These are phyloP conservation scores for Bicyclus anynana DNA, from an alignment of 1,140 invertebrate genomes.

Conservation along the genomic window DNA sequence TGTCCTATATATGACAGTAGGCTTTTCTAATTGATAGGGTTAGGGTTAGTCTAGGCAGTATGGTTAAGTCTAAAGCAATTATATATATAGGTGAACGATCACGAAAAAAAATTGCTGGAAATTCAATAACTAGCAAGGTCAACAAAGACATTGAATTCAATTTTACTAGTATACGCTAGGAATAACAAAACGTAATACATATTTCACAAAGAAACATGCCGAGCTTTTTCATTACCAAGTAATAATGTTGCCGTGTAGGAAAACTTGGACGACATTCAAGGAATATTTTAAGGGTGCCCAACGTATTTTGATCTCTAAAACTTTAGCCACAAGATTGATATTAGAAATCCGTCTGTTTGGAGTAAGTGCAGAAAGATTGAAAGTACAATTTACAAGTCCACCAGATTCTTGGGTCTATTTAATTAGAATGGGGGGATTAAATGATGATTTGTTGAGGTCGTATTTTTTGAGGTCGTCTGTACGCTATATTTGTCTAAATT, in stretches of 20 bases:
- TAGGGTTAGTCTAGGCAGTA: too few species aligned
- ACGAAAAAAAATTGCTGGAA: too few species aligned
- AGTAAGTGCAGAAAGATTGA: neutral
- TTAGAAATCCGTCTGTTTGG: neutral
- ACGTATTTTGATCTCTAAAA: neutral
- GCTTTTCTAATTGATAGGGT: too few species aligned
- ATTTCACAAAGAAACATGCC: neutral
- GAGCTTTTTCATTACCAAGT: neutral
- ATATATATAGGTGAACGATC: too few species aligned
- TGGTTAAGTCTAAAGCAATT: too few species aligned
- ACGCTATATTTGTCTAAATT: too few species aligned
- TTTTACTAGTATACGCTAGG: neutral
- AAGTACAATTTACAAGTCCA: neutral
- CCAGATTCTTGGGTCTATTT: neutral
- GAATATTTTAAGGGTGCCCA: slow-evolving; percentile 1
- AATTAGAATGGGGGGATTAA: neutral
- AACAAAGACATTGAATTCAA: neutral
- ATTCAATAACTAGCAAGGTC: neutral
- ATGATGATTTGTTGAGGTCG: too few species aligned
- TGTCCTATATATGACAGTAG: too few species aligned
- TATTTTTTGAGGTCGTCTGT: too few species aligned
- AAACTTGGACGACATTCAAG: slow-evolving; percentile 27
- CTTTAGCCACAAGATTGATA: neutral
- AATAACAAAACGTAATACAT: neutral
- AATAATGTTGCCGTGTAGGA: slow-evolving; percentile 13